Evolutionary conservation across 2,113 vertebrate genomes (phyloP), one percentile per base, ranked within the genome.

Genomic region (Tor tambroides): DNA sequence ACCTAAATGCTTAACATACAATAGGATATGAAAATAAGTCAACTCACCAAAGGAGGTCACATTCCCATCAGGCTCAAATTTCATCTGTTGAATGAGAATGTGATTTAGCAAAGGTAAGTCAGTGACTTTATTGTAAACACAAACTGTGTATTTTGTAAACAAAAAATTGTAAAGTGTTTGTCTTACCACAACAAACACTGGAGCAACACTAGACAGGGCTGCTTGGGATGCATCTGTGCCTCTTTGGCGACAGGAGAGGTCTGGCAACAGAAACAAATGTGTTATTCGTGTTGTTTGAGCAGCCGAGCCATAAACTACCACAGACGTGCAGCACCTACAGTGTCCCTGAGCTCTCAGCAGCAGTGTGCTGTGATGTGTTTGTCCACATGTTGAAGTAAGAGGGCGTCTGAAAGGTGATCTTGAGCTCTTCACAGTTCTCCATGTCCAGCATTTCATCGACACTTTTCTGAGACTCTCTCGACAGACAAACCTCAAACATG

Each of bases 161-260:
- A 38, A 30, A 75, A 32, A 8, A 41, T 26, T 38, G 21, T 23
- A 76, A 23, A 59, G 0, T 51, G 12, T 4, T 19, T 0, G 15
- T 94, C 97, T 97, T 86, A 99, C 98, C 96, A 98, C 96, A 0
- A 97, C 93, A 91, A 99, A 99, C 5, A 95, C 91, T 0, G 96
- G 97, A 11, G 95, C 93, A 23, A 98, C 96, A 19, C 95, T 97
- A 61, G 97, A 96, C 19, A 98, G 84, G 0, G 96, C 94, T 86
- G 95, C 93, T 59, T 97, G 96, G 23, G 96, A 92, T 2, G 90
- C 87, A 5, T 99, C 98, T 2, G 95, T 91, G 2, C 94, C 88
- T 91, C 85, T 92, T 51, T 51, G 87, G 0, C 91, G 96, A 65
- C 86, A 74, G 0, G 88, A 65, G 32, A 89, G 61, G 85, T 91